Evolutionary conservation across 2,113 vertebrate species (phyloP).

Genomic region (Hypocryptadius cinnamomeus): DNA sequence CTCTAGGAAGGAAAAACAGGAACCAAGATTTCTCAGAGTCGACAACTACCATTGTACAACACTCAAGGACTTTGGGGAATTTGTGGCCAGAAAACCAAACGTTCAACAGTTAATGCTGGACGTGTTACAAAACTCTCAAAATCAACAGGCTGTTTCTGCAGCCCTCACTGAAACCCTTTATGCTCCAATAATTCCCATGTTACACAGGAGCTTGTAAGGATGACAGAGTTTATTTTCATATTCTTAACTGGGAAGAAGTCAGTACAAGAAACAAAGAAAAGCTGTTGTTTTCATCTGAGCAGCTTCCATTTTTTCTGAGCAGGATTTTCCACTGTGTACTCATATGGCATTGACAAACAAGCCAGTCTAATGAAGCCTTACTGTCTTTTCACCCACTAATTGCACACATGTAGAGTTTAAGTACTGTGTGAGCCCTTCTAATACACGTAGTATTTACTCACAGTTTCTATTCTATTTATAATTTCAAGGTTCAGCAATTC

Average conservation of each 20-base stretch:
- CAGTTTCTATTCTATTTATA: background rate
- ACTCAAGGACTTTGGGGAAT: background rate
- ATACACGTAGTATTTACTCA: background rate
- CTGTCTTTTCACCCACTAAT: background rate
- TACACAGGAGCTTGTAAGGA: constrained; percentile 33
- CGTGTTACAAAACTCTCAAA: constrained; percentile 26
- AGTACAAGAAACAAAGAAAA: constrained; percentile 41
- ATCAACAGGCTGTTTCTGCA: constrained; percentile 38
- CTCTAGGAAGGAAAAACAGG: background rate
- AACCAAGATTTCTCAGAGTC: background rate
- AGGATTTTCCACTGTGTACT: background rate
- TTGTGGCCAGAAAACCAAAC: constrained; percentile 2
- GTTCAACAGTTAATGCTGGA: background rate
- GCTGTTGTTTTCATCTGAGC: background rate
- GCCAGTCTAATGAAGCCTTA: background rate
- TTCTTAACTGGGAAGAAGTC: constrained; percentile 14
- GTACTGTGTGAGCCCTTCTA: background rate
- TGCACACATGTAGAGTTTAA: background rate
- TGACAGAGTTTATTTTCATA: constrained; percentile 45
- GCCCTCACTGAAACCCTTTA: background rate
- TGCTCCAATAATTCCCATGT: constrained; percentile 24
- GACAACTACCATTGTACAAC: background rate
- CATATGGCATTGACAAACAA: background rate
- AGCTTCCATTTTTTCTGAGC: constrained; percentile 19
- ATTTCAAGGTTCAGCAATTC: background rate